Conservation (phyloP, 2,888 invertebrate genomes). For the Heliconius aoede region DNA sequence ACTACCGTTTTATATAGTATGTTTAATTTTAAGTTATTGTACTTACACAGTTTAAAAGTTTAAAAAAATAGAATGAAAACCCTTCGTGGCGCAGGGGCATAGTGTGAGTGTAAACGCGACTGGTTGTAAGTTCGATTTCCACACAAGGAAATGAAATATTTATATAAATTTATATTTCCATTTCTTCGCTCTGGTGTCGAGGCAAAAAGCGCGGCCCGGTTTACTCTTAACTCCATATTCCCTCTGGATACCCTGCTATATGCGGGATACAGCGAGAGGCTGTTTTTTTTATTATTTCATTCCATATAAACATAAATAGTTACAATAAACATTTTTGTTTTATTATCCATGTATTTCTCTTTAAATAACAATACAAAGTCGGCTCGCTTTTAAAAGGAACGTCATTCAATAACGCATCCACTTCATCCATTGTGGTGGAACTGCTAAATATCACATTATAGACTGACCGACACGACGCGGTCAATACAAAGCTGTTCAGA, state of each 20-base stretch:
- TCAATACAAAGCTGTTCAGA: slow-evolving; percentile 68
- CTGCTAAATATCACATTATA: slow-evolving; percentile 75
- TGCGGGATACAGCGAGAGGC: background rate
- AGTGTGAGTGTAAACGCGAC: too few species aligned
- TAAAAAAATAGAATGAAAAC: too few species aligned
- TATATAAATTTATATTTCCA: too few species aligned
- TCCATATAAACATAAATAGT: background rate
- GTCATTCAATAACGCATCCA: slow-evolving; percentile 56
- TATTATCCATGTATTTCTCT: background rate
- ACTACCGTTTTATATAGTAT: background rate
- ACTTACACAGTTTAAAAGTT: background rate
- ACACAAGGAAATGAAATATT: background rate
- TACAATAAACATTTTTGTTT: background rate
- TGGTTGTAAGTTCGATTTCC: background rate
- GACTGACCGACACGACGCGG: slow-evolving; percentile 71
- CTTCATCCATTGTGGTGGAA: slow-evolving; percentile 34
- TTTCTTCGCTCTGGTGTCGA: background rate
- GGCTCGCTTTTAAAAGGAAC: slow-evolving; percentile 3
- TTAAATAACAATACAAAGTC: slow-evolving; percentile 6
- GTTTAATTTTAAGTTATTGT: background rate
- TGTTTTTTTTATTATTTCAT: too few species aligned
- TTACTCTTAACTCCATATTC: background rate
- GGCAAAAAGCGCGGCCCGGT: too few species aligned
- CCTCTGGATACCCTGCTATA: background rate
- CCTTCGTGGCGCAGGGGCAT: too few species aligned